Evolutionary conservation across 2,888 invertebrate species (phyloP).

Genomic region (Drosophila ustulata): DNA sequence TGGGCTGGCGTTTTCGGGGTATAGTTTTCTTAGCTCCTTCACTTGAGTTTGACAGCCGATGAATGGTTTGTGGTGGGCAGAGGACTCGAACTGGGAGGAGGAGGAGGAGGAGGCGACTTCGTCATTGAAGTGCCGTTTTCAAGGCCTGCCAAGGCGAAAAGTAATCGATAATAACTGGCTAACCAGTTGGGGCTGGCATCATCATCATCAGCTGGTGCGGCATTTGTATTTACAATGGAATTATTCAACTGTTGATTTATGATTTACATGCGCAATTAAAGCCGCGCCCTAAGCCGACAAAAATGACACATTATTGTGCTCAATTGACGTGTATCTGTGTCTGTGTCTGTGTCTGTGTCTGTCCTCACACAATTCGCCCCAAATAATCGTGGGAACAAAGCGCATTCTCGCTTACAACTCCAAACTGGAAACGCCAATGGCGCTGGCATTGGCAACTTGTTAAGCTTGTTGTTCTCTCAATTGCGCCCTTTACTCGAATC

Average conservation of each 20-base stretch:
- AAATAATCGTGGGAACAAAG: slow-evolving; percentile 40
- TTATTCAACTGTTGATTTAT: slow-evolving; percentile 70
- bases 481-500: slow-evolving; percentile 68
- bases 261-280: slow-evolving; percentile 60
- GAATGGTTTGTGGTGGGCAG: slow-evolving; percentile 40
- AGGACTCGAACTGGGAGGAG: slow-evolving; percentile 11
- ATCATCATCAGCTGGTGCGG: slow-evolving; percentile 17
- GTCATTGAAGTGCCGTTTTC: slow-evolving; percentile 51
- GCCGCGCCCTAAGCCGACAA: slow-evolving; percentile 43
- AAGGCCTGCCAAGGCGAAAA: slow-evolving; percentile 36
- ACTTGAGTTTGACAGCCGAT: slow-evolving; percentile 55
- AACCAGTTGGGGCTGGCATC: slow-evolving; percentile 10
- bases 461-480: slow-evolving; percentile 78
- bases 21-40: slow-evolving; percentile 22
- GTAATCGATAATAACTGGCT: slow-evolving; percentile 56
- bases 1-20: slow-evolving; percentile 18
- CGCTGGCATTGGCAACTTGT: slow-evolving; percentile 59
- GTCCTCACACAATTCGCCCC: slow-evolving; percentile 18
- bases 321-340: slow-evolving; percentile 46
- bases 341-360: not conserved
- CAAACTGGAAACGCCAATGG: slow-evolving; percentile 6
- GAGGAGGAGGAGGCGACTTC: slow-evolving; percentile 5
- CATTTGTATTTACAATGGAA: slow-evolving; percentile 44
- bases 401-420: slow-evolving; percentile 40
- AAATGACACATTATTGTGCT: slow-evolving; percentile 63